Conservation (phyloP, 1,140 invertebrate species). For the Heliothis virescens region DNA sequence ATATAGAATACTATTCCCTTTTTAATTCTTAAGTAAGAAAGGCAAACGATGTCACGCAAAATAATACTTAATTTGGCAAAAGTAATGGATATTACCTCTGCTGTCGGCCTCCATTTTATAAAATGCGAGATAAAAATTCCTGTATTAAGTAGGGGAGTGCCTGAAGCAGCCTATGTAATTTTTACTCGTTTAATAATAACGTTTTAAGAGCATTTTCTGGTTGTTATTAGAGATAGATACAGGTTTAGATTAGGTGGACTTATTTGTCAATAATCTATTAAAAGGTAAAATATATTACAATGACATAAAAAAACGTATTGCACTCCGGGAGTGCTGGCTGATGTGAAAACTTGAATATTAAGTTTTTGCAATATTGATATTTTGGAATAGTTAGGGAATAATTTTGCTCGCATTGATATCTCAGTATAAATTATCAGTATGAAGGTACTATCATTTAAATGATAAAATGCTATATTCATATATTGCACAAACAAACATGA, state of each 20-base stretch:
- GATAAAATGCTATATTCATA: too few relatives aligned
- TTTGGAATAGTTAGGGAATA: too few relatives aligned
- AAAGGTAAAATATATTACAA: too few relatives aligned
- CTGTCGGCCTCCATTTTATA: conserved; percentile 59
- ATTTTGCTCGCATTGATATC: too few relatives aligned
- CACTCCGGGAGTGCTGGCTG: too few relatives aligned
- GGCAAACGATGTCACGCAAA: conserved; percentile 76
- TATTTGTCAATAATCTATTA: too few relatives aligned
- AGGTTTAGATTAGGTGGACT: background rate
- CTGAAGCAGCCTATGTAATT: conserved; percentile 52
- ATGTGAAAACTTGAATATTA: too few relatives aligned
- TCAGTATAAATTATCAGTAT: too few relatives aligned
- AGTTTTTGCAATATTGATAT: too few relatives aligned
- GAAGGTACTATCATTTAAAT: too few relatives aligned
- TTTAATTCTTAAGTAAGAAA: conserved; percentile 76
- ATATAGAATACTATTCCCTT: conserved; percentile 50
- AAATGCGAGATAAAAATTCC: conserved; percentile 60
- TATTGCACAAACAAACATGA: too few relatives aligned
- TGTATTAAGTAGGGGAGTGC: conserved; percentile 39
- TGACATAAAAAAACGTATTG: too few relatives aligned
- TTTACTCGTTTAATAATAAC: conserved; percentile 55
- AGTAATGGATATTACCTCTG: conserved; percentile 66
- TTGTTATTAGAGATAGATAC: background rate
- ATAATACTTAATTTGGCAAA: conserved; percentile 75
- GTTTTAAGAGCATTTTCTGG: conserved; percentile 34